These are phyloP conservation scores for Argyrosomus regius DNA, from an alignment of 2,797 vertebrate genomes.

Conservation along the genomic window DNA sequence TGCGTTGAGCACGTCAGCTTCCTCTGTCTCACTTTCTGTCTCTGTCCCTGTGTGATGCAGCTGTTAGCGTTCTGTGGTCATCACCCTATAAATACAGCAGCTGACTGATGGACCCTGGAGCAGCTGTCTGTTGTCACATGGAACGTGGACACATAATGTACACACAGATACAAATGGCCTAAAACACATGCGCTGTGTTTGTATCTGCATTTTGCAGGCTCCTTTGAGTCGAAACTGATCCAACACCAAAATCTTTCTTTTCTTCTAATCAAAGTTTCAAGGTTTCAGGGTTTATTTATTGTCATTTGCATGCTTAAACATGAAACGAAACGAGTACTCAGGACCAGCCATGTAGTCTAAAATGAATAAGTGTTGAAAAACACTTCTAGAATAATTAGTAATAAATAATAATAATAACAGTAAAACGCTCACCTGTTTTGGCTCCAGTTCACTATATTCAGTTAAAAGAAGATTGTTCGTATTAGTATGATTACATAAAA, in stretches of 20 bases:
- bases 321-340: too few relatives aligned
- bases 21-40: conserved; percentile 23
- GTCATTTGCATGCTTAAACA: too few relatives aligned
- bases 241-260: background rate
- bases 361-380: too few relatives aligned
- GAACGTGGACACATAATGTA: conserved; percentile 38
- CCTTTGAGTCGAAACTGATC: background rate
- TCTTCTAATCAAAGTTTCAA: background rate
- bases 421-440: background rate
- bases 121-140: conserved; percentile 59
- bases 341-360: too few relatives aligned
- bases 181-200: conserved; percentile 4
- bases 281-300: too few relatives aligned
- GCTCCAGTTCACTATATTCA: background rate
- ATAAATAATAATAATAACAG: too few relatives aligned
- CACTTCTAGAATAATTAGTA: too few relatives aligned
- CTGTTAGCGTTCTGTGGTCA: conserved; percentile 62
- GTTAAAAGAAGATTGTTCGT: background rate
- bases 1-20: conserved; percentile 10
- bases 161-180: conserved; percentile 19
- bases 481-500: background rate
- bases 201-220: background rate
- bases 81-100: conserved; percentile 72
- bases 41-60: conserved; percentile 60
- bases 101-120: conserved; percentile 62